Conservation (phyloP, 2,113 vertebrate species). For the Lophotis ruficrista region DNA sequence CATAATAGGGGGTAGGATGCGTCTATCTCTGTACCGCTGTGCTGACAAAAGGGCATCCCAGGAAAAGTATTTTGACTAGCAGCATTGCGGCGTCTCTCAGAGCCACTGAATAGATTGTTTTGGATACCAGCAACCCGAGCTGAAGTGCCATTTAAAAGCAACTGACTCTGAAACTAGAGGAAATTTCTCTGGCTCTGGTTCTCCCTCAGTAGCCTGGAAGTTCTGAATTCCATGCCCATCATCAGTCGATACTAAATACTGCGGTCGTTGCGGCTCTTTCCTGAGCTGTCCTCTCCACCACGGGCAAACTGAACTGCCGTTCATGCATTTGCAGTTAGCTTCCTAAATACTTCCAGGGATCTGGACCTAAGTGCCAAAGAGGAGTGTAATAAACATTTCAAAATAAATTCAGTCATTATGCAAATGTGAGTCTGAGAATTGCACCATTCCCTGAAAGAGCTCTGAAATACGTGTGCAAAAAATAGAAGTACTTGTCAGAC, state of each 20-base stretch:
- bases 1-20: constrained; percentile 3
- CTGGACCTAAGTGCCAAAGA: background rate
- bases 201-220: background rate
- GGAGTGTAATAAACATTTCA: background rate
- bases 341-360: background rate
- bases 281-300: background rate
- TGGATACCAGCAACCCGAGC: background rate
- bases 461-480: background rate
- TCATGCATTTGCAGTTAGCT: background rate
- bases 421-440: background rate
- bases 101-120: background rate
- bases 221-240: background rate
- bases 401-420: background rate
- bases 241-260: background rate
- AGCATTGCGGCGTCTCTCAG: background rate
- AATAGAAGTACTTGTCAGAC: background rate
- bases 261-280: background rate
- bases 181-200: background rate
- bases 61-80: constrained; percentile 45
- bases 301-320: background rate
- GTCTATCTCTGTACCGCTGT: background rate
- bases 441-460: background rate
- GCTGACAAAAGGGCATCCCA: constrained; percentile 44
- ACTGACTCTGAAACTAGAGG: background rate
- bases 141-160: background rate